These are phyloP conservation scores for Pteria penguin DNA, from an alignment of 2,888 invertebrate species.

Conservation along the genomic window DNA sequence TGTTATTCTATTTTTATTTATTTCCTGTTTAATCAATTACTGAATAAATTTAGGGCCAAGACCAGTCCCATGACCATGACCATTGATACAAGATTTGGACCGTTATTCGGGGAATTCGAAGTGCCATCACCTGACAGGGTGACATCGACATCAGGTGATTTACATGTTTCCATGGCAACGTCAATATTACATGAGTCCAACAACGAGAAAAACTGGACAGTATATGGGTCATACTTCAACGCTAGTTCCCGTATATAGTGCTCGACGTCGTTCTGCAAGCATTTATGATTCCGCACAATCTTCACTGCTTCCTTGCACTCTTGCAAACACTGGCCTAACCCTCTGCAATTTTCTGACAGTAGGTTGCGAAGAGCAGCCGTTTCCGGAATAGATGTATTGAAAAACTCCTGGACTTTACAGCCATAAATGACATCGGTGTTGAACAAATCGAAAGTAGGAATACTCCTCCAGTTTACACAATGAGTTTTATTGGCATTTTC, in stretches of 20 bases:
- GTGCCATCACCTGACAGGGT: no score
- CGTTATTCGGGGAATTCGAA: no score
- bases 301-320: not conserved
- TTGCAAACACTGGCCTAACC: not conserved
- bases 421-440: constrained; percentile 12
- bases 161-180: not conserved
- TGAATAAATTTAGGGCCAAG: no score
- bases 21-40: no score
- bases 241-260: not conserved
- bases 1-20: no score
- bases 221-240: not conserved
- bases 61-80: no score
- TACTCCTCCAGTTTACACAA: constrained; percentile 26
- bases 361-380: not conserved
- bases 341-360: constrained; percentile 6
- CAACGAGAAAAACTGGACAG: not conserved
- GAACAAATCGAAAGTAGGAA: not conserved
- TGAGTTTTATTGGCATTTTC: constrained; percentile 22
- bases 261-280: not conserved
- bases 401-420: constrained; percentile 35
- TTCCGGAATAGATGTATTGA: constrained; percentile 28
- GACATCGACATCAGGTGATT: no score
- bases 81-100: no score
- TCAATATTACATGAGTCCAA: not conserved
- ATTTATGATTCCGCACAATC: not conserved